phyloP scores from a whole-genome alignment of 2,888 invertebrate genomes.

The Catonia carolina region DNA sequence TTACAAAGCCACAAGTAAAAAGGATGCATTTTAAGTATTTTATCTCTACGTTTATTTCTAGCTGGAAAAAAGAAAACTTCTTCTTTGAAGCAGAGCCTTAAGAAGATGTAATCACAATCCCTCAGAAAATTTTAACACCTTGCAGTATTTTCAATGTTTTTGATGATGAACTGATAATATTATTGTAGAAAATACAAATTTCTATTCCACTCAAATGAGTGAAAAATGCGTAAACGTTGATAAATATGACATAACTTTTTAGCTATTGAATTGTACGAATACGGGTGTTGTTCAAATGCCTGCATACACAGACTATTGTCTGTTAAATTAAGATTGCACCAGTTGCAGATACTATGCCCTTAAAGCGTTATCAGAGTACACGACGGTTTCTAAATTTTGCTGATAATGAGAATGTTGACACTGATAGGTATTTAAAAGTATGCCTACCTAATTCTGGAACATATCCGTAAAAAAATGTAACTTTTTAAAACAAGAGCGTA shows the following conservation, averaged over 20 bases:
- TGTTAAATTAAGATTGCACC: neutral
- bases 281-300: neutral
- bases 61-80: conserved; percentile 3
- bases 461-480: conserved; percentile 20
- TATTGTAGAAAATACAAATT: neutral
- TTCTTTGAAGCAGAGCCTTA: neutral
- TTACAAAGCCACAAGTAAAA: too few species aligned
- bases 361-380: neutral
- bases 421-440: neutral
- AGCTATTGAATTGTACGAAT: neutral
- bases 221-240: neutral
- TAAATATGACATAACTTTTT: neutral
- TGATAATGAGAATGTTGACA: neutral
- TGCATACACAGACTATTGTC: neutral
- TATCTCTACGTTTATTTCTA: too few species aligned
- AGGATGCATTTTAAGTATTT: too few species aligned
- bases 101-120: neutral
- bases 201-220: neutral
- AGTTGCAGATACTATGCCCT: neutral
- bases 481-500: conserved; percentile 32
- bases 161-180: neutral
- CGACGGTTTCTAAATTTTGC: neutral
- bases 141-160: neutral
- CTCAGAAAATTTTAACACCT: neutral
- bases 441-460: neutral